A percentile compares a stretch with the other conserved stretches of the same genome.
Evolutionary conservation across 1,140 invertebrate genomes (phyloP).

Genomic region (Pantala flavescens): DNA sequence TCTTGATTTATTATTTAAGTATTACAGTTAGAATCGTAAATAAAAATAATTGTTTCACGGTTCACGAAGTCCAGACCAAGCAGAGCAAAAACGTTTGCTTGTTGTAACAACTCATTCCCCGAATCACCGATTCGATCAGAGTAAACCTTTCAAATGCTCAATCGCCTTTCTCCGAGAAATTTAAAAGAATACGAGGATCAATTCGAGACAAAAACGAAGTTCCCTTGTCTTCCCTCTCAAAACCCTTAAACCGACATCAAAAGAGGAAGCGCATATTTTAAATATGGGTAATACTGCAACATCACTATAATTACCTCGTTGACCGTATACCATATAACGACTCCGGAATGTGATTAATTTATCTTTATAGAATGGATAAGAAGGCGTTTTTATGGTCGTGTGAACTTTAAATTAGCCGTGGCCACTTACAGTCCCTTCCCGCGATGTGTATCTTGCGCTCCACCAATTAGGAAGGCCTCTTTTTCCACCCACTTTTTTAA

Average conservation of each 20-base stretch:
- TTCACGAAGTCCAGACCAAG: too few species aligned
- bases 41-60: too few species aligned
- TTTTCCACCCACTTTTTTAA: not conserved
- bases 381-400: conserved; percentile 1
- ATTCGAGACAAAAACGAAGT: too few species aligned
- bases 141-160: too few species aligned
- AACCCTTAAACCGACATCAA: not conserved
- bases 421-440: not conserved
- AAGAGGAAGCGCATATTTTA: conserved; percentile 6
- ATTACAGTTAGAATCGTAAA: too few species aligned
- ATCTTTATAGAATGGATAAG: not conserved
- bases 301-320: conserved; percentile 4
- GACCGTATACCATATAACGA: not conserved
- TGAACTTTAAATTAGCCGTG: conserved; percentile 2
- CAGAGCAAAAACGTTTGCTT: too few species aligned
- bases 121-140: too few species aligned
- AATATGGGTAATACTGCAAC: not conserved
- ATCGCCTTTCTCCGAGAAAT: too few species aligned
- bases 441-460: not conserved
- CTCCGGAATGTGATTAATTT: conserved; percentile 4
- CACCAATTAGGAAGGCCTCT: not conserved
- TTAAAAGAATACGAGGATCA: too few species aligned
- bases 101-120: too few species aligned
- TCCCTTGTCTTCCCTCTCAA: not conserved
- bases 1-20: too few species aligned